Evolutionary conservation across 2,113 vertebrate species (phyloP).

Genomic region (Chinchilla lanigera): DNA sequence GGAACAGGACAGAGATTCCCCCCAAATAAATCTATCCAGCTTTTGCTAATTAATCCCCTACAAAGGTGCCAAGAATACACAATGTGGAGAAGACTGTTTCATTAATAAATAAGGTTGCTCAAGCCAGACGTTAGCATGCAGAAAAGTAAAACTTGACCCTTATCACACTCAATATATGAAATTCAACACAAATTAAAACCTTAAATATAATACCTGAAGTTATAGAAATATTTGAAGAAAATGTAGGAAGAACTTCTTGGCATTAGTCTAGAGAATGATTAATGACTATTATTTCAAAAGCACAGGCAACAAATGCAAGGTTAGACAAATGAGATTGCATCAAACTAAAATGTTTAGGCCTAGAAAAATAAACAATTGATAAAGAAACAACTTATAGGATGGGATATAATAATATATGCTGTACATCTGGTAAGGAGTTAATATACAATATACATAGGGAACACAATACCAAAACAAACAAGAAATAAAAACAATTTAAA

Average conservation of each 20-base stretch:
- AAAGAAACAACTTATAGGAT: background rate
- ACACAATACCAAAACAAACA: background rate
- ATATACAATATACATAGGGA: background rate
- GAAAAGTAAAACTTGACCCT: background rate
- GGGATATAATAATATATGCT: background rate
- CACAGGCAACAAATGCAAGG: no score
- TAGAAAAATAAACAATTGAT: background rate
- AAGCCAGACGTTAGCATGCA: background rate
- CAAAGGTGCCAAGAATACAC: background rate
- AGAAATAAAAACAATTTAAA: background rate
- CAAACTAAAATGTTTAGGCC: background rate
- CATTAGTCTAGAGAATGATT: background rate
- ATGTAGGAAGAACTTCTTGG: background rate
- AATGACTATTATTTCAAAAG: background rate
- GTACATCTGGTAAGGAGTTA: background rate
- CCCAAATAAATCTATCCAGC: background rate
- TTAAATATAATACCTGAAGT: background rate
- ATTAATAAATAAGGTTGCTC: background rate
- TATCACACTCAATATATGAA: background rate
- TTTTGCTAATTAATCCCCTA: background rate
- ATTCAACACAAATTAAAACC: background rate
- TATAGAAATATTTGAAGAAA: background rate
- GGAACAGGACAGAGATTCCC: background rate
- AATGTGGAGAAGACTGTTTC: background rate
- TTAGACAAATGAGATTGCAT: no score